phyloP scores from a whole-genome alignment of 2,797 vertebrate genomes.

The Catharus ustulatus region DNA sequence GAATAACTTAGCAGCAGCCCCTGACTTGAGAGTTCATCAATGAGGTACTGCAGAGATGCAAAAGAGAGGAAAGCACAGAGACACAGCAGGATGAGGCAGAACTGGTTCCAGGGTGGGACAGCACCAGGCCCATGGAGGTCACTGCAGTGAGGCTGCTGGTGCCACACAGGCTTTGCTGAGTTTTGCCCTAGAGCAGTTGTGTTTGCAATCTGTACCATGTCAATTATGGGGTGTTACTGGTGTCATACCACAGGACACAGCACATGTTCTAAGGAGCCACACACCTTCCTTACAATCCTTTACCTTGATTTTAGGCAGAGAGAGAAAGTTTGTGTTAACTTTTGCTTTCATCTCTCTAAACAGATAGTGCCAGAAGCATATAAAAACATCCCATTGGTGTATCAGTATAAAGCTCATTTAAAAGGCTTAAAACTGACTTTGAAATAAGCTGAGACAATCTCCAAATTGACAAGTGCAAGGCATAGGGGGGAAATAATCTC shows the following conservation, averaged over 20 bases:
- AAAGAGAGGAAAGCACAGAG: neutral
- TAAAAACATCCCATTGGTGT: neutral
- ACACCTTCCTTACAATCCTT: neutral
- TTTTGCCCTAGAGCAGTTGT: neutral
- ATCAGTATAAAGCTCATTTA: neutral
- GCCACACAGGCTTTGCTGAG: neutral
- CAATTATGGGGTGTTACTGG: neutral
- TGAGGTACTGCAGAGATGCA: neutral
- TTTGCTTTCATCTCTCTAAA: slow-evolving; percentile 4
- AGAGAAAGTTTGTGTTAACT: neutral
- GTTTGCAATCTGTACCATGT: neutral
- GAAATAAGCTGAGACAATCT: neutral
- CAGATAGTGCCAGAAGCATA: neutral
- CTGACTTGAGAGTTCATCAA: neutral
- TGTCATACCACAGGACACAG: neutral
- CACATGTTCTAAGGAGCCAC: neutral
- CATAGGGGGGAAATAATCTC: neutral
- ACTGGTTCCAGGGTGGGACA: neutral
- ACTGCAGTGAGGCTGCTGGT: rapidly evolving
- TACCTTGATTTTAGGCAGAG: neutral
- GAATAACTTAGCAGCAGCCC: neutral
- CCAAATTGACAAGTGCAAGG: neutral
- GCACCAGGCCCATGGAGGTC: neutral
- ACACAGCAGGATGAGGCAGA: neutral
- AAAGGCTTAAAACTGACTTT: neutral